Evolutionary conservation across 2,888 invertebrate species (phyloP).

Genomic region (Cephonodes hylas): DNA sequence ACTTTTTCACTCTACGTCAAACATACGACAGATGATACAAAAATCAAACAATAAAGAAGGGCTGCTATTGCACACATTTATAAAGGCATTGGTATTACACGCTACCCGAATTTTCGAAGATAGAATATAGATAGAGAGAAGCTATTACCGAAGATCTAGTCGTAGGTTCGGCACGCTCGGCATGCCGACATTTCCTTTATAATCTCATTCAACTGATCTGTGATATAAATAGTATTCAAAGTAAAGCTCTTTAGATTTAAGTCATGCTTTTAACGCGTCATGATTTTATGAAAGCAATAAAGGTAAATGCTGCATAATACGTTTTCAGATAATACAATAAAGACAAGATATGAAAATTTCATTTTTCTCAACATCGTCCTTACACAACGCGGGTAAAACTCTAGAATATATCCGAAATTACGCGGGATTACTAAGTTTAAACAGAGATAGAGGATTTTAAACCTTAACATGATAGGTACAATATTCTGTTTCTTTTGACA

Average conservation of each 20-base stretch:
- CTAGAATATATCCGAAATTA: constrained; percentile 1
- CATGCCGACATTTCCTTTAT: too few species aligned
- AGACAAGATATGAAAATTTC: constrained; percentile 6
- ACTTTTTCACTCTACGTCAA: too few species aligned
- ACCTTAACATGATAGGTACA: neutral
- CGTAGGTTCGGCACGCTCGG: too few species aligned
- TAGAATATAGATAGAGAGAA: too few species aligned
- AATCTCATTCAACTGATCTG: too few species aligned
- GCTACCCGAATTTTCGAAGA: too few species aligned
- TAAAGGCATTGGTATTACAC: too few species aligned
- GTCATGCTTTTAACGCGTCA: neutral
- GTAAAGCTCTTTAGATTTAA: neutral
- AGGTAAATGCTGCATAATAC: neutral
- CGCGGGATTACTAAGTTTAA: neutral
- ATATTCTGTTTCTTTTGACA: neutral
- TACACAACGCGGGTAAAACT: neutral
- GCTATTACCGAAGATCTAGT: too few species aligned
- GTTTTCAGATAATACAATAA: neutral
- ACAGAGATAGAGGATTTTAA: neutral
- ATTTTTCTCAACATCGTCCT: neutral
- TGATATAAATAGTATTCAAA: neutral
- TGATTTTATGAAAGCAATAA: neutral
- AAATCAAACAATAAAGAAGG: too few species aligned
- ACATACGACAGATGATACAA: too few species aligned
- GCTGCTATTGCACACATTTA: too few species aligned